Evolutionary conservation across 2,797 vertebrate genomes (phyloP).

Genomic region (Mastacembelus armatus): DNA sequence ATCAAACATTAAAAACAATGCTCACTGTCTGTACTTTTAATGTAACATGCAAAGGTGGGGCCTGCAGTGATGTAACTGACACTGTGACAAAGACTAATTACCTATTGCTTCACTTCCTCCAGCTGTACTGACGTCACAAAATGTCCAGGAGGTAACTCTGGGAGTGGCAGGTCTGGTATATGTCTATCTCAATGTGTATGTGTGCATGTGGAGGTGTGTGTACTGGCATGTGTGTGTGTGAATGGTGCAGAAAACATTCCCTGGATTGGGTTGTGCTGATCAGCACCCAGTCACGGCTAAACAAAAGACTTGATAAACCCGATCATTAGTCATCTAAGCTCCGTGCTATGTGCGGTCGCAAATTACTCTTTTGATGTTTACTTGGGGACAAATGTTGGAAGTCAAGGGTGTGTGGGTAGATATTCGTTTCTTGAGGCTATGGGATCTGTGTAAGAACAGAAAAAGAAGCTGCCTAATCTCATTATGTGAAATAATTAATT

Average conservation of each 20-base stretch:
- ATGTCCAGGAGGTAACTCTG: conserved; percentile 50
- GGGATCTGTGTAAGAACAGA: conserved; percentile 33
- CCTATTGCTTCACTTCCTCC: conserved; percentile 71
- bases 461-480: conserved; percentile 16
- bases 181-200: conserved; percentile 12
- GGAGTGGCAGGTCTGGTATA: conserved; percentile 61
- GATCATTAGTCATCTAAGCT: conserved; percentile 74
- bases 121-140: conserved; percentile 68
- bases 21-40: not conserved
- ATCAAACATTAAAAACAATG: conserved; percentile 20
- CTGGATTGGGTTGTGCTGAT: conserved; percentile 38
- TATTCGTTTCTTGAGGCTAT: conserved; percentile 74
- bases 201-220: conserved; percentile 22
- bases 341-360: conserved; percentile 52
- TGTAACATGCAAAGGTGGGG: conserved; percentile 36
- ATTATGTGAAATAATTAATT: conserved; percentile 34
- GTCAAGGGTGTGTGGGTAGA: conserved; percentile 63
- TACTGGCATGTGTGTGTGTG: conserved; percentile 4
- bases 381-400: conserved; percentile 65
- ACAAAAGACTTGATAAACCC: conserved; percentile 67
- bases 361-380: conserved; percentile 66
- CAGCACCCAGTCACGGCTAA: conserved; percentile 38
- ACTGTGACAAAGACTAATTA: conserved; percentile 66
- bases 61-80: conserved; percentile 54
- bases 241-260: conserved; percentile 26